Base-by-base conservation (phyloP, 2,797 vertebrate genomes). In the Lacerta viridis region DNA sequence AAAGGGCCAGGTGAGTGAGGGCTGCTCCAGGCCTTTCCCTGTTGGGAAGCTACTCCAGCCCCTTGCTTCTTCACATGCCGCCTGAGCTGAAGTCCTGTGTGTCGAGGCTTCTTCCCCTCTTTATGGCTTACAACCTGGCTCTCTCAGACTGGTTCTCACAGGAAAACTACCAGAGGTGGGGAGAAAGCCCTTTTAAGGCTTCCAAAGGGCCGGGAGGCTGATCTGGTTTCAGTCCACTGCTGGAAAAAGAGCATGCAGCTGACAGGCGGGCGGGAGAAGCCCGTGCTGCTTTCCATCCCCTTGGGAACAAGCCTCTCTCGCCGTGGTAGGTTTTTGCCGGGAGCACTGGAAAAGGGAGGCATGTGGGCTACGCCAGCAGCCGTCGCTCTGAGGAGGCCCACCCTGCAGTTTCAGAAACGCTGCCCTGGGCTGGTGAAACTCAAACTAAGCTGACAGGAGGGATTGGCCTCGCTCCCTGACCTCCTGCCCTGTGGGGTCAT, bases 391-490 rank as follows among this genome's bases (percentile, higher is more conserved):
- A 41, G 41, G 39, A 81, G 77, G 55, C 78, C 88, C 71, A 75
- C 69, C 41, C 25, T 9, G 69, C 10, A 17, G 59, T 55, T 85
- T n/a, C 55, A 81, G 55, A 84, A 88, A 84, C 2, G 3, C 46
- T 43, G 66, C 46, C 66, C 76, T 13, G 59, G 83, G 77, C 81
- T 84, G 64, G 75, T 33, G 55, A 84, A 59, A 39, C 78, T 80
- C 88, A 75, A 85, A 74, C 85, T 50, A 85, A 80, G 71, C 25
- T 41, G 83, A 81, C 78, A 89, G 78, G 88, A 50, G n/a, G 50
- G 64, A 69, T 15, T 68, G 50, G n/a, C 69, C 79, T 76, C n/a
- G 0, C n/a, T 33, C 50, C 11, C 17, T 89, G 77, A 85, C 69
- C 77, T 64, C 43, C 6, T 25, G 55, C 69, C 87, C 75, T n/a